Percentiles rank a stretch among this genome's conserved stretches.
Conservation (phyloP, 2,113 vertebrate genomes). For the Chlorodrepanis virens region DNA sequence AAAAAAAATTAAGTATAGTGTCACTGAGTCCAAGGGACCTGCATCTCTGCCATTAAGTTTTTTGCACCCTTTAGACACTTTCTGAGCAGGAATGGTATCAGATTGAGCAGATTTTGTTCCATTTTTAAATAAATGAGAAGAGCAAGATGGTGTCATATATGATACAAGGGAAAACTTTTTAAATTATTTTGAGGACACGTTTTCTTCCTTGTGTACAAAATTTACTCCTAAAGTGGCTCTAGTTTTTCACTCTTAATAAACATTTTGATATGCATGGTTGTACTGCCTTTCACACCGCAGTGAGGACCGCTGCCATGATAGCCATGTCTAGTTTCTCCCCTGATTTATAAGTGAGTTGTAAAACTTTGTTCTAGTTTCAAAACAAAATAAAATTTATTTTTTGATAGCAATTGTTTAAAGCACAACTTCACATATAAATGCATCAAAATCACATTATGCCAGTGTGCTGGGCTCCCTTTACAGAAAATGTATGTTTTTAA, state of each 20-base stretch:
- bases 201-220: not conserved
- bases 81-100: not conserved
- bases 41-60: not conserved
- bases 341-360: not conserved
- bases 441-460: not conserved
- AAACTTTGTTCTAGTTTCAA: not conserved
- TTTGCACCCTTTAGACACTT: not conserved
- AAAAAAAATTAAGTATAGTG: not conserved
- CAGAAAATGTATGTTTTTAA: not conserved
- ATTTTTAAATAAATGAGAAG: not conserved
- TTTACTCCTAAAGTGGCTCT: not conserved
- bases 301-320: not conserved
- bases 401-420: not conserved
- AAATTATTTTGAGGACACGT: not conserved
- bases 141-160: not conserved
- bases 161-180: not conserved
- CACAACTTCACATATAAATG: not conserved
- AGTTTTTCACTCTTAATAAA: not conserved
- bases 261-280: not conserved
- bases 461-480: not conserved
- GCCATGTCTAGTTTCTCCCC: not conserved
- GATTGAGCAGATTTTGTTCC: not conserved
- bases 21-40: not conserved
- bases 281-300: not conserved
- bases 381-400: not conserved